Evolutionary conservation across 2,888 invertebrate genomes (phyloP), one percentile per base, ranked within the genome.

Genomic region (Lycophotia porphyrea): DNA sequence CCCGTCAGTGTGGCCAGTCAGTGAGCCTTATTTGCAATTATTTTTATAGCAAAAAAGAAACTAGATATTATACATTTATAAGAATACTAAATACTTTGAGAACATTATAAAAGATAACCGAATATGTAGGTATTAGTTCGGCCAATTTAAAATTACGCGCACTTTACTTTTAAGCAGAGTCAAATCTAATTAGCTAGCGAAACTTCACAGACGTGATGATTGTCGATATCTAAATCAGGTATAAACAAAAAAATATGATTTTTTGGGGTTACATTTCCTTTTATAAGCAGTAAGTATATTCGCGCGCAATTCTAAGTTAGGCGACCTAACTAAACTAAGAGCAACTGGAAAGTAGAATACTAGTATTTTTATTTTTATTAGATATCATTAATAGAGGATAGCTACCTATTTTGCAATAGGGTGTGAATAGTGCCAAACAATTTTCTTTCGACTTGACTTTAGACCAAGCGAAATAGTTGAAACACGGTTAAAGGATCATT

Each of bases 301-400:
- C n/a, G 27, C 24, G 18, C 18, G 3, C 13, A 13, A 31, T 24
- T 58, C 27, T 58, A 34, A 60, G 34, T 42, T 21, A 36, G 11
- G 5, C 15, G 7, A 70, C 8, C 34, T 15, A 49, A 34, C 63
- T 27, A 66, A 73, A 63, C 27, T 42, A 81, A 63, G 21, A 49
- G 63, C 81, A 78, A 81, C 68, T 68, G n/a, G 64, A 81, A 68
- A 68, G 52, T 69, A 80, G 74, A 79, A 81, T 79, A 81, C 58
- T 74, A 64, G n/a, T 5, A 47, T 63, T 44, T n/a, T n/a, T n/a
- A n/a, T n/a, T 47, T 0, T 66, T 71, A 52, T 5, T 24, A 24
- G 24, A 24, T n/a, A 31, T 31, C 11, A n/a, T 11, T 31, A 58
- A 58, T 31, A 52, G n/a, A n/a, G 11, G 5, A 42, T 27, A 65